Base-by-base conservation (phyloP, 2,113 vertebrate species). In the Nothocercus nigrocapillus region DNA sequence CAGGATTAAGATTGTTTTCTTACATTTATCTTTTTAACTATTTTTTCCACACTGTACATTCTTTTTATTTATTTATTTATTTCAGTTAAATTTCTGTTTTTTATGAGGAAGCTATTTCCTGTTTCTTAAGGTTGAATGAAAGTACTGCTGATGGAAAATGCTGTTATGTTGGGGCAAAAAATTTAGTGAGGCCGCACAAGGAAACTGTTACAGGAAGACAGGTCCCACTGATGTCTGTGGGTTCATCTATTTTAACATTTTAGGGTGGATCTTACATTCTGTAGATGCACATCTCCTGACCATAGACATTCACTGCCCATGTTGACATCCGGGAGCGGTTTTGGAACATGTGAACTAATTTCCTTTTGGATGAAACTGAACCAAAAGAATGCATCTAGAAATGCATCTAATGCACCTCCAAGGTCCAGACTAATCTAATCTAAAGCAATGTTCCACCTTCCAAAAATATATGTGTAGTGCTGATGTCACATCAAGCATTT, bases 401-500 rank as follows among this genome's bases (percentile, higher is more conserved):
- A n/a, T 6, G 9, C 8, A 30, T 8, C 32, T 69, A 51, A 74
- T 34, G 5, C 22, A 68, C 5, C 21, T 88, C 24, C 44, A 83
- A 74, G 4, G 3, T 88, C 10, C 4, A 18, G 27, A 5, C 10
- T 83, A 30, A 91, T 40, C 9, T 80, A n/a, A 49, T 0, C 1
- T 38, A 53, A 78, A 94, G 7, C 74, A 63, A 51, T 0, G 0
- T 36, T 36, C 10, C 59, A 10, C 8, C 5, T 51, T 90, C 24
- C 36, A 21, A 59, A 84, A 83, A 59, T 3, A 5, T 4, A 3
- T n/a, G 13, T n/a, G 13, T 22, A 51, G 14, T 25, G 7, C 28
- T 45, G 6, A 16, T 13, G 13, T 4, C 28, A 78, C 18, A 62
- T 16, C 17, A 62, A 28, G 0, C 1, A 7, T 13, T 11, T 61